These are phyloP conservation scores for Timandra comae DNA, from an alignment of 2,888 invertebrate genomes.

Conservation along the genomic window DNA sequence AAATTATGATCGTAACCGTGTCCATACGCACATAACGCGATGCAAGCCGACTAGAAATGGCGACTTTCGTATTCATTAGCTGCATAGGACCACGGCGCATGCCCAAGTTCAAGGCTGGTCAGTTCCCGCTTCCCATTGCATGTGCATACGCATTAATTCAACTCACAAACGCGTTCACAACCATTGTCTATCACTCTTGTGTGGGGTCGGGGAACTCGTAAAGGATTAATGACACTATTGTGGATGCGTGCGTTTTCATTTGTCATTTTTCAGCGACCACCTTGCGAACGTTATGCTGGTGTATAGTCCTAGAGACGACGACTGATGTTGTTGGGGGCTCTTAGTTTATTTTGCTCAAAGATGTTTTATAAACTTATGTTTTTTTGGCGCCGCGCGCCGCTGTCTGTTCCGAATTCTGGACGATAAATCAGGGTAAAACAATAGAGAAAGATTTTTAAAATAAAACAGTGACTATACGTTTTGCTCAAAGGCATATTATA, in stretches of 20 bases:
- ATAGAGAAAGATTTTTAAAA: too few relatives aligned
- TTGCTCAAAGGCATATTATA: too few relatives aligned
- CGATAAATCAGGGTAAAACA: too few relatives aligned
- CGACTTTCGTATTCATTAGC: constrained; percentile 50
- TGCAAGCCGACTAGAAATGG: constrained; percentile 51
- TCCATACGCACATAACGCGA: too few relatives aligned
- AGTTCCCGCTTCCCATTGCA: constrained; percentile 64
- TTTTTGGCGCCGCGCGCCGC: too few relatives aligned
- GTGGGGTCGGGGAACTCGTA: constrained; percentile 62
- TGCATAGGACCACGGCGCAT: constrained; percentile 46
- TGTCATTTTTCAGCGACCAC: constrained; percentile 48
- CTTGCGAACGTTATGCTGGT: constrained; percentile 15
- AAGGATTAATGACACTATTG: constrained; percentile 72
- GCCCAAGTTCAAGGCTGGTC: constrained; percentile 73
- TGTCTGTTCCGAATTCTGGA: too few relatives aligned
- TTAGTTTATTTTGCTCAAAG: too few relatives aligned
- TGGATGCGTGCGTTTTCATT: constrained; percentile 45
- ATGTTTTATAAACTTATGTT: too few relatives aligned
- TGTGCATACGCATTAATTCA: constrained; percentile 68
- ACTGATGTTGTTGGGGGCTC: too few relatives aligned
- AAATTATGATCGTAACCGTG: too few relatives aligned
- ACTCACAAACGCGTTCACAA: constrained; percentile 66
- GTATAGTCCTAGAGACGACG: constrained; percentile 1
- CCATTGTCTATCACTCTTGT: constrained; percentile 71
- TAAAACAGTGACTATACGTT: too few relatives aligned